Evolutionary conservation across 2,888 invertebrate genomes (phyloP).

Genomic region (Agriopis leucophaearia): DNA sequence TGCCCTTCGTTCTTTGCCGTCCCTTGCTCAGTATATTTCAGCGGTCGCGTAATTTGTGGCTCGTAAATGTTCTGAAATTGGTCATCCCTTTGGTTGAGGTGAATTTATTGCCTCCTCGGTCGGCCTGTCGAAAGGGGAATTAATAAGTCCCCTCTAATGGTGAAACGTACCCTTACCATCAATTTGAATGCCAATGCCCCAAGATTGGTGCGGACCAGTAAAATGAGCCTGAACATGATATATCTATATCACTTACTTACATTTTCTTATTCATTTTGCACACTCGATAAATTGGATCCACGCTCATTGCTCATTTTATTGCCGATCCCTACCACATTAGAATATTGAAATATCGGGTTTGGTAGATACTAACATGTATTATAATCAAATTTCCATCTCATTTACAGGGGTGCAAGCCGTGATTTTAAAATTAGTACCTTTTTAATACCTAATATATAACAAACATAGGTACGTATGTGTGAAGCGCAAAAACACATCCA

Average conservation of each 20-base stretch:
- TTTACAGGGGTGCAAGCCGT: constrained; percentile 16
- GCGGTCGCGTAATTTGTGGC: constrained; percentile 86
- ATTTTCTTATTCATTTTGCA: constrained; percentile 75
- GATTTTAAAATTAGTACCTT: not conserved
- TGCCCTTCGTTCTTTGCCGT: constrained; percentile 71
- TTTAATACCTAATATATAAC: not conserved
- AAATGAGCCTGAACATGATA: constrained; percentile 78
- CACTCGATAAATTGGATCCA: constrained; percentile 72
- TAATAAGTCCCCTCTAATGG: constrained; percentile 86
- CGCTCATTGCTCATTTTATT: constrained; percentile 68
- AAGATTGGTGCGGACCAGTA: constrained; percentile 78
- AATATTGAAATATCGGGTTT: constrained; percentile 50
- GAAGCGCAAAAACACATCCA: not conserved
- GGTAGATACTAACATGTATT: constrained; percentile 41
- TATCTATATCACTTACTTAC: constrained; percentile 72
- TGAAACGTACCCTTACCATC: constrained; percentile 86
- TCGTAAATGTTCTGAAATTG: constrained; percentile 87
- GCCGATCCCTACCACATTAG: constrained; percentile 52
- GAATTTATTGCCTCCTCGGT: constrained; percentile 85
- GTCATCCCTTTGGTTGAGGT: constrained; percentile 87
- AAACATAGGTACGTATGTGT: not conserved
- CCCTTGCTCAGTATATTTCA: constrained; percentile 83
- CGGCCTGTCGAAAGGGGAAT: constrained; percentile 86
- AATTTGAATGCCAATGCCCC: constrained; percentile 85
- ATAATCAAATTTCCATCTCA: constrained; percentile 42